These are phyloP conservation scores for Phasia obesa DNA, from an alignment of 2,888 invertebrate genomes.

Conservation along the genomic window DNA sequence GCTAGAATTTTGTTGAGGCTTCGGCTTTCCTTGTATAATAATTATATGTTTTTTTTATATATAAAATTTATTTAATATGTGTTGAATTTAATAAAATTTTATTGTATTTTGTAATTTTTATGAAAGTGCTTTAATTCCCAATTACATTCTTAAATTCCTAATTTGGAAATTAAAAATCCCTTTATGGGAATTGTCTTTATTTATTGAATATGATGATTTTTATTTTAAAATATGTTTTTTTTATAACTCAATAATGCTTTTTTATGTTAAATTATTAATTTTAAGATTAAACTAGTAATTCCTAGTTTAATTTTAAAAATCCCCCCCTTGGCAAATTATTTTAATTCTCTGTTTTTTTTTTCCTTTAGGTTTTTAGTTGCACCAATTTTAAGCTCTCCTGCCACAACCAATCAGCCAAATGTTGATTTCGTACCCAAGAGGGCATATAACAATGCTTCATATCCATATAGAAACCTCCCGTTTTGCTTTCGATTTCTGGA, in stretches of 20 bases:
- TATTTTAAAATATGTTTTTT: neutral
- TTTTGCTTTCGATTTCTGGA: slow-evolving; percentile 36
- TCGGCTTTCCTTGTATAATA: too few relatives aligned
- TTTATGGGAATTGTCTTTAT: neutral
- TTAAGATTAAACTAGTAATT: too few relatives aligned
- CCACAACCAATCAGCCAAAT: slow-evolving; percentile 63
- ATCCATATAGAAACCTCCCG: slow-evolving; percentile 60
- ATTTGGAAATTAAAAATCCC: neutral
- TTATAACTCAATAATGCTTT: neutral
- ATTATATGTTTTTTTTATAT: too few relatives aligned
- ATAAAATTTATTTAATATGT: too few relatives aligned
- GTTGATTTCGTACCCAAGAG: slow-evolving; percentile 37
- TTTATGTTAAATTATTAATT: neutral
- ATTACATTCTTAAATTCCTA: neutral
- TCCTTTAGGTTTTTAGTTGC: slow-evolving; percentile 6
- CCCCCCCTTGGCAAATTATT: neutral
- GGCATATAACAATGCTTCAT: slow-evolving; percentile 48
- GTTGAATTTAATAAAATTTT: too few relatives aligned
- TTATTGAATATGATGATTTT: neutral
- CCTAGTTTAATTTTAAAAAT: neutral
- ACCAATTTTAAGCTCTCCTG: slow-evolving; percentile 59
- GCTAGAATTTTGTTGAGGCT: too few relatives aligned
- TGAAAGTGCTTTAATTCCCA: too few relatives aligned
- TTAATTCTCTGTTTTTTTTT: neutral
- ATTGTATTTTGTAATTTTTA: too few relatives aligned